Percentiles rank a stretch among this genome's conserved stretches.
Evolutionary conservation across 2,113 vertebrate species (phyloP).

Genomic region (Neogale vison): DNA sequence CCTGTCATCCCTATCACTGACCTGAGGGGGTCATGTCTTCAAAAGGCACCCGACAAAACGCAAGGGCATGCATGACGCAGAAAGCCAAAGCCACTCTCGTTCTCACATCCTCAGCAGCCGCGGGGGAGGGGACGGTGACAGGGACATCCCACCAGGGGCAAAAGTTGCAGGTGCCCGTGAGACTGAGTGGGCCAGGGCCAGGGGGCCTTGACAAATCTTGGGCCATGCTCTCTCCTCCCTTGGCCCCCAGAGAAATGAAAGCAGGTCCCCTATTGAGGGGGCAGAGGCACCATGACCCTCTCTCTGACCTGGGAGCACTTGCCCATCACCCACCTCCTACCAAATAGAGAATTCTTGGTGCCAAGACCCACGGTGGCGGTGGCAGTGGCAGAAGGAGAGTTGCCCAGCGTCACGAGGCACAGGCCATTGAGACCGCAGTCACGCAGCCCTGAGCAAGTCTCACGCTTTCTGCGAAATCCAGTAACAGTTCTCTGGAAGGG

Average conservation of each 20-base stretch:
- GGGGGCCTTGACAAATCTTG: neutral
- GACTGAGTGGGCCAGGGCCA: neutral
- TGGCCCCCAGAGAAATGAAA: neutral
- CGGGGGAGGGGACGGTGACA: neutral
- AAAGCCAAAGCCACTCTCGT: neutral
- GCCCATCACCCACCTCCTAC: neutral
- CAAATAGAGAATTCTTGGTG: neutral
- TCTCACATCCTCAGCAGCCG: no score
- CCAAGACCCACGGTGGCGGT: neutral
- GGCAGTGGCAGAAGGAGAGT: neutral
- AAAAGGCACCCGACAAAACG: neutral
- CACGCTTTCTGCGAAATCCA: neutral
- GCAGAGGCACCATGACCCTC: neutral
- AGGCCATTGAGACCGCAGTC: neutral
- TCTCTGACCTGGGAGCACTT: neutral
- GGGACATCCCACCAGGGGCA: neutral
- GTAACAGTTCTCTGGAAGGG: neutral
- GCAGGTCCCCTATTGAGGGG: neutral
- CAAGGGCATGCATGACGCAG: neutral
- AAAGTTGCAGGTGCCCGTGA: neutral
- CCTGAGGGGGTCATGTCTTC: neutral
- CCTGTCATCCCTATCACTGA: neutral
- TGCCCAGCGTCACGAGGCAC: rapidly evolving
- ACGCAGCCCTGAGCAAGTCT: neutral
- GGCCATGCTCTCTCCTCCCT: neutral